These are phyloP conservation scores for Orchesella cincta DNA, from an alignment of 1,140 invertebrate species.

Conservation along the genomic window DNA sequence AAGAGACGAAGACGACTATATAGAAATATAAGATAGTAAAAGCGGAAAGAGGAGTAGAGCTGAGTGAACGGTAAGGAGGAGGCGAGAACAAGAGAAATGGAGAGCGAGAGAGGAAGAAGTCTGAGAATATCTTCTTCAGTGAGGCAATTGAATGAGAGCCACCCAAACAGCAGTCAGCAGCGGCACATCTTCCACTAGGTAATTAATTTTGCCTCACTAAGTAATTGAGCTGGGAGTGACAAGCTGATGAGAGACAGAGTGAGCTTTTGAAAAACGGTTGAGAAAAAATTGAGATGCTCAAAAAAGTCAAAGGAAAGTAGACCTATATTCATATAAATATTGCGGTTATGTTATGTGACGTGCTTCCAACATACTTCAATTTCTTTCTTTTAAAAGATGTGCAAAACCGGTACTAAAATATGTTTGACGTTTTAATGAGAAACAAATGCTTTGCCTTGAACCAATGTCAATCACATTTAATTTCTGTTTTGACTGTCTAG, in stretches of 20 bases:
- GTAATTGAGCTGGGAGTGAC: conserved; percentile 51
- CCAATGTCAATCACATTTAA: conserved; percentile 47
- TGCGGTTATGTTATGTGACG: too few relatives aligned
- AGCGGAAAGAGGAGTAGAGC: neutral
- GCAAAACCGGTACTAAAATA: too few relatives aligned
- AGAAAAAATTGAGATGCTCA: neutral
- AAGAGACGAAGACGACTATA: too few relatives aligned
- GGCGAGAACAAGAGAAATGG: neutral
- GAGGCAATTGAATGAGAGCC: conserved; percentile 5
- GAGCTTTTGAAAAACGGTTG: conserved; percentile 43
- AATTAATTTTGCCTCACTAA: conserved; percentile 52
- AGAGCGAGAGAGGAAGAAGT: conserved; percentile 20
- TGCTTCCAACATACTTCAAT: neutral
- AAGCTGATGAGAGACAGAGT: conserved; percentile 50
- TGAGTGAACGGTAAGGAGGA: neutral
- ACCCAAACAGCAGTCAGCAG: conserved; percentile 12
- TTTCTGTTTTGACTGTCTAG: neutral
- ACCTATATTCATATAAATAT: neutral
- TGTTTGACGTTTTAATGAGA: conserved; percentile 52
- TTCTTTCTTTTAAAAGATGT: too few relatives aligned
- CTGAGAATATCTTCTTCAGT: neutral
- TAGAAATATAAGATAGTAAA: too few relatives aligned
- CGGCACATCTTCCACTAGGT: conserved; percentile 42
- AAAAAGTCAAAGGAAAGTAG: neutral
- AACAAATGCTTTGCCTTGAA: conserved; percentile 50